A percentile compares a stretch with the other conserved stretches of the same genome.
Conservation (phyloP, 2,113 vertebrate species). For the Symphodus melops region DNA sequence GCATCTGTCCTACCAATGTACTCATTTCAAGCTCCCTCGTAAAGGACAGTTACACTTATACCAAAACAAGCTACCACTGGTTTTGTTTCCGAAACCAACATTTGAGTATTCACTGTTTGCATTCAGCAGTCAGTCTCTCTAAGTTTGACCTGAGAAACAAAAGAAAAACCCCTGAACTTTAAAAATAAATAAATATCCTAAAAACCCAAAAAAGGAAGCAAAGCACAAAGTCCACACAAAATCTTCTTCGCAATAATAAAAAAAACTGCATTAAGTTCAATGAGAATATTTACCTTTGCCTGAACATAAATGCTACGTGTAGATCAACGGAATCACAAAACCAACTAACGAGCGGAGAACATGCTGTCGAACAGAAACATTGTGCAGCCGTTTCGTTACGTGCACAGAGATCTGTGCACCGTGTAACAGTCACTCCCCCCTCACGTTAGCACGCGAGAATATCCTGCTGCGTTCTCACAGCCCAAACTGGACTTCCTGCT, state of each 20-base stretch:
- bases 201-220: conserved; percentile 29
- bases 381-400: too few relatives aligned
- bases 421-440: too few relatives aligned
- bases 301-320: too few relatives aligned
- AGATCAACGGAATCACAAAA: too few relatives aligned
- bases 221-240: background rate
- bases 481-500: too few relatives aligned
- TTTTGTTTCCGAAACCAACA: background rate
- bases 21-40: background rate
- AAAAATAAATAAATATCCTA: conserved; percentile 31
- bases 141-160: conserved; percentile 27
- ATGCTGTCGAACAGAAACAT: too few relatives aligned
- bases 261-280: background rate
- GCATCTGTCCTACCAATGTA: background rate
- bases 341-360: too few relatives aligned
- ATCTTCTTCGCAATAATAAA: conserved; percentile 7
- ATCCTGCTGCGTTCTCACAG: too few relatives aligned
- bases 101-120: background rate
- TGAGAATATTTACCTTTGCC: too few relatives aligned
- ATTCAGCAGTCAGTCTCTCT: conserved; percentile 10
- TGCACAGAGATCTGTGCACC: too few relatives aligned
- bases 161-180: background rate
- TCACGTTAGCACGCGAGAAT: too few relatives aligned
- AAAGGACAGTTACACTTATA: background rate
- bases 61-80: background rate